phyloP scores from a whole-genome alignment of 2,888 invertebrate genomes.

The Rhogogaster chlorosoma region DNA sequence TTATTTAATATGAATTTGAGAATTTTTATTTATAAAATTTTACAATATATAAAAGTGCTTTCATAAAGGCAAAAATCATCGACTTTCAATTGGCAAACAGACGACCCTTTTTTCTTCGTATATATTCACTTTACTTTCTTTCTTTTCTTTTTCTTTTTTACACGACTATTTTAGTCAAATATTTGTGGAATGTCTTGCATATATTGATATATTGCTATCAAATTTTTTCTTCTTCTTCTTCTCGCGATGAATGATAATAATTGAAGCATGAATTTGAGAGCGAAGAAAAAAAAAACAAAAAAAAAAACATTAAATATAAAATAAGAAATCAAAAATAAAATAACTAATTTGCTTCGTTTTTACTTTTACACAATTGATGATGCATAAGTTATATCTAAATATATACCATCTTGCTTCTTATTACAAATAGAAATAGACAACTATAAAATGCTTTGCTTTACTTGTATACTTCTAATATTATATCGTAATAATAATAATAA shows the following conservation, averaged over 20 bases:
- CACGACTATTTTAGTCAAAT: conserved; percentile 22
- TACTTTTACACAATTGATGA: conserved; percentile 28
- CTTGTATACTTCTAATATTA: conserved; percentile 69
- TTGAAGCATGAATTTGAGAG: not conserved
- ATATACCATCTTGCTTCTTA: conserved; percentile 50
- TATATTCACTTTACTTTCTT: not conserved
- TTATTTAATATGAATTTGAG: not conserved
- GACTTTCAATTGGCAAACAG: not conserved
- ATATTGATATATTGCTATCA: conserved; percentile 22
- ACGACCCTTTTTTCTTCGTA: not conserved
- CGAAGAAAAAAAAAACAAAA: not conserved
- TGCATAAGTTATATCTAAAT: conserved; percentile 46
- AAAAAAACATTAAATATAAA: not conserved
- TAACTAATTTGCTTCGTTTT: conserved; percentile 43
- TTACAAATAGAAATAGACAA: conserved; percentile 67
- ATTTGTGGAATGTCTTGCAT: conserved; percentile 37
- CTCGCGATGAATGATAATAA: not conserved
- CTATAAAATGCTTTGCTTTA: conserved; percentile 70
- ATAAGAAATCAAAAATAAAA: not conserved
- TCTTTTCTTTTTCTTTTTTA: not conserved
- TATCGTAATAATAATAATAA: conserved; percentile 63
- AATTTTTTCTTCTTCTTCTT: not conserved
- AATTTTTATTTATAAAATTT: not conserved
- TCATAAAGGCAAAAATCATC: not conserved
- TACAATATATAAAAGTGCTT: not conserved